A percentile compares a stretch with the other conserved stretches of the same genome.
Evolutionary conservation across 2,888 invertebrate species (phyloP).

Genomic region (Dryadula phaetusa): DNA sequence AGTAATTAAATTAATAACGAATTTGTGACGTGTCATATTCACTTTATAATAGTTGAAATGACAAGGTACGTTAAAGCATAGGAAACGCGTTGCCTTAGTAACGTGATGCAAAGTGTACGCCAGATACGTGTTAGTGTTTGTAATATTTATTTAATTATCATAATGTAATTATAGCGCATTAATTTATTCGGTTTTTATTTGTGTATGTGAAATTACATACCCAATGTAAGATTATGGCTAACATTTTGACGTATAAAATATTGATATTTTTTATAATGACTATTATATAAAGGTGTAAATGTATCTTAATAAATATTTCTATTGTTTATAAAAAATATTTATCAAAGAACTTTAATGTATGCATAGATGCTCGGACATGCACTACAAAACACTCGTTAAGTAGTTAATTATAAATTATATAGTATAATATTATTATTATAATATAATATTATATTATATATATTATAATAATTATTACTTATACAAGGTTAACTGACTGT

Average conservation of each 20-base stretch:
- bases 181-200: too few relatives aligned
- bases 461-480: neutral
- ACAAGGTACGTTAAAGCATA: neutral
- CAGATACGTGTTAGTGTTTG: too few relatives aligned
- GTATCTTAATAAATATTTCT: too few relatives aligned
- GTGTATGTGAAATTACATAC: too few relatives aligned
- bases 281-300: too few relatives aligned
- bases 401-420: conserved; percentile 10
- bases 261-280: too few relatives aligned
- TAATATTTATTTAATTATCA: too few relatives aligned
- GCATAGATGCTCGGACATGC: neutral
- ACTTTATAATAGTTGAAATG: too few relatives aligned
- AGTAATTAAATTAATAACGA: neutral
- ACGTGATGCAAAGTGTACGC: too few relatives aligned
- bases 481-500: neutral
- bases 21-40: neutral
- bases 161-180: too few relatives aligned
- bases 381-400: neutral
- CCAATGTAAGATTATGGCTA: too few relatives aligned
- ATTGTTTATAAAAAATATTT: neutral
- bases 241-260: too few relatives aligned
- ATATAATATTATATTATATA: conserved; percentile 2
- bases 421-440: conserved; percentile 1
- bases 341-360: neutral
- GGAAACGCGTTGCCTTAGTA: neutral